Evolutionary conservation across 2,797 vertebrate species (phyloP), one percentile per base, ranked within the genome.

Genomic region (Decapterus maruadsi): DNA sequence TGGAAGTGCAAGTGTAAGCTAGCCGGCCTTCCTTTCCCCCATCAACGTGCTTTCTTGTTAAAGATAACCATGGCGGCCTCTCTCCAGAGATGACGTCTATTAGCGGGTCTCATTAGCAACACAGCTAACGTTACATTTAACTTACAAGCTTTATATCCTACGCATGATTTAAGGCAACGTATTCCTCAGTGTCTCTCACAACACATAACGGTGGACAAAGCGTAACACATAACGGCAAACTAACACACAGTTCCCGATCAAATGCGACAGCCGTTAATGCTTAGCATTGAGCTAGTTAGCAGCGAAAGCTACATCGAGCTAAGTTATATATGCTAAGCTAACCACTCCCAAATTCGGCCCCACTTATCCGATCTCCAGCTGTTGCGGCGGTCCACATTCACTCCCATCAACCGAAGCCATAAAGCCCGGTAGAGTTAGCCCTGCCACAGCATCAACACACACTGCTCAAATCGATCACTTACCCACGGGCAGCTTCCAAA

Each of bases 401-500:
- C 59, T 74, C 55, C 55, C 10, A 34, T 38, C 57, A 55, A 34
- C 51, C 6, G 4, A 59, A 63, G 1, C 67, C 45, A 46, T 17
- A 20, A 2, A 55, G 34, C 31, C 6, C 0, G 9, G 7, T 1
- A 19, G 26, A 17, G 2, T 5, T 3, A 20, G 0, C 0, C 6
- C 0, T 0, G 9, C 10, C 43, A 20, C 4, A 0, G 4, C 1
- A 45, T 64, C 17, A 13, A 61, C 38, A 70, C 20, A 70, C 20
- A 5, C 29, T 4, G 2, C 22, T 45, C 5, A 46, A 45, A 60
- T 8, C 2, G 5, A 55, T 57, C 60, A 46, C 97, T 94, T 94
- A 99, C 98, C 97, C 98, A 75, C 97, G 96, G 83, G 98, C 97
- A 83, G 97, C 97, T 93, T 99, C 97, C 92, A 99, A 96, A 96